Percentiles rank a stretch among this genome's conserved stretches.
Conservation (phyloP, 2,888 invertebrate genomes). For the Endotricha flammealis region DNA sequence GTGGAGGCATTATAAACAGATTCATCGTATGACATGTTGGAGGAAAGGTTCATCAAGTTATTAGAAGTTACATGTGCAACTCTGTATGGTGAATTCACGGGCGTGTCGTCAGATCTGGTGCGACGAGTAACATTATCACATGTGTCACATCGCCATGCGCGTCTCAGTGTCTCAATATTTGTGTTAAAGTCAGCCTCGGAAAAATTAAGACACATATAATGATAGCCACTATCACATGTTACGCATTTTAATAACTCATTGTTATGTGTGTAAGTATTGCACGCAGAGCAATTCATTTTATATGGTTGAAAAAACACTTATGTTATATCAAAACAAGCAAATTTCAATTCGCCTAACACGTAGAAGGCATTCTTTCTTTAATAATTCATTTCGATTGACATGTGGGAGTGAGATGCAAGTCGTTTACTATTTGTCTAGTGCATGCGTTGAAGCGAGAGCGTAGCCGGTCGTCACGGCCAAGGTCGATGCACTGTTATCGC, state of each 20-base stretch:
- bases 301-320: too few relatives aligned
- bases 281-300: not conserved
- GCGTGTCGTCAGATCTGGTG: constrained; percentile 1
- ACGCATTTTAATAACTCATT: not conserved
- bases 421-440: too few relatives aligned
- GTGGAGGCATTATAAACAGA: not conserved
- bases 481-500: too few relatives aligned
- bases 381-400: too few relatives aligned
- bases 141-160: constrained; percentile 7
- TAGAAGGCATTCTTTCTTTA: too few relatives aligned
- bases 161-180: not conserved
- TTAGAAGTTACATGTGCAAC: not conserved
- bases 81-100: constrained; percentile 2
- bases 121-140: constrained; percentile 6
- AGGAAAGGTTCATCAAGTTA: not conserved
- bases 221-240: constrained; percentile 5
- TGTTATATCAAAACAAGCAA: too few relatives aligned
- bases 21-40: not conserved
- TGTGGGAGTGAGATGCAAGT: too few relatives aligned
- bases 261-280: not conserved
- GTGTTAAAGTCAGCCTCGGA: not conserved
- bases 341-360: too few relatives aligned
- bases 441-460: too few relatives aligned
- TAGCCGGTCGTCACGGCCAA: too few relatives aligned
- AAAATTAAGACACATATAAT: constrained; percentile 6